Conservation (phyloP, 2,797 vertebrate species). For the Columba guinea region DNA sequence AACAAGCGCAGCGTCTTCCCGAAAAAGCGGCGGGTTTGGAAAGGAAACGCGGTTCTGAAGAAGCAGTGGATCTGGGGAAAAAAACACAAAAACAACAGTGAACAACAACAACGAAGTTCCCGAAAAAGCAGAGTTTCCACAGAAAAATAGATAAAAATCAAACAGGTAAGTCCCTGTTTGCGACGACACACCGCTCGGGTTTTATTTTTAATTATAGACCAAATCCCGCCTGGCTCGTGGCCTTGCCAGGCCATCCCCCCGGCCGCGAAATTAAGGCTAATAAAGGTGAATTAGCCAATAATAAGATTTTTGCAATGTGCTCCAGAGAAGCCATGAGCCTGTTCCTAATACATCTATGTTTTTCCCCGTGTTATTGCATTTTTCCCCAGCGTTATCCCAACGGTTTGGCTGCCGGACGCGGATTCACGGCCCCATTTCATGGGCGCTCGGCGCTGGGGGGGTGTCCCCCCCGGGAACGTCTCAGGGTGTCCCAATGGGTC, state of each 20-base stretch:
- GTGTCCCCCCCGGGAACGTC: background rate
- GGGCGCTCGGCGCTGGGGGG: background rate
- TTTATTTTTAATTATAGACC: background rate
- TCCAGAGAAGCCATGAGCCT: background rate
- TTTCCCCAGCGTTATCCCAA: background rate
- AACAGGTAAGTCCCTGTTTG: background rate
- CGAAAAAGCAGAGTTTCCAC: background rate
- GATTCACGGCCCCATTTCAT: background rate
- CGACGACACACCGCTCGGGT: fast-evolving
- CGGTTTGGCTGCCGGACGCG: fast-evolving
- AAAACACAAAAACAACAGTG: no score
- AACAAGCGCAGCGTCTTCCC: background rate
- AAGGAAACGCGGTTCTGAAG: background rate
- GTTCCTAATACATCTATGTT: fast-evolving
- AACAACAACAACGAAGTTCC: background rate
- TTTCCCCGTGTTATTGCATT: fast-evolving
- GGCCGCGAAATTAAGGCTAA: fast-evolving
- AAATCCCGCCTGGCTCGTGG: fast-evolving
- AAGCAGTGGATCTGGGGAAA: no score
- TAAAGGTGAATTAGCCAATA: no score
- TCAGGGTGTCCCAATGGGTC: constrained; percentile 88
- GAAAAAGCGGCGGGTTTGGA: background rate
- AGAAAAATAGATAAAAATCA: background rate
- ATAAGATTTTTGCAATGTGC: fast-evolving
- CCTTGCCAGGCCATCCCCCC: background rate